A percentile compares a stretch with the other conserved stretches of the same genome.
Conservation (phyloP, 2,888 invertebrate species). For the Xanthia icteritia region DNA sequence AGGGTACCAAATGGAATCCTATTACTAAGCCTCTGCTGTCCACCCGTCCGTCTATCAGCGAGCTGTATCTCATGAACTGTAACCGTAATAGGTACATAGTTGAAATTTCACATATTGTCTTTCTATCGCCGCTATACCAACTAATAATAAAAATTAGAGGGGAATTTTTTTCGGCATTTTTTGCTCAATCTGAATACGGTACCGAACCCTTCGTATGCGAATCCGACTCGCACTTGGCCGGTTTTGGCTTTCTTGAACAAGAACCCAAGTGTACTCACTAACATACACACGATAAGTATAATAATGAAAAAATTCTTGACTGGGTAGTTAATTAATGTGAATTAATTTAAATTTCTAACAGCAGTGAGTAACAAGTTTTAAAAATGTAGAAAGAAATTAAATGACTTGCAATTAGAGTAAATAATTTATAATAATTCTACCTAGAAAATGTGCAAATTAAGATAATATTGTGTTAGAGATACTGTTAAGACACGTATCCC, state of each 20-base stretch:
- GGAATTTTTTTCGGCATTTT: no score
- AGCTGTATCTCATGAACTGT: no score
- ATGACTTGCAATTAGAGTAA: not conserved
- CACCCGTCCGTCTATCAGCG: no score
- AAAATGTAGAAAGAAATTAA: conserved; percentile 13
- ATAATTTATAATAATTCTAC: not conserved
- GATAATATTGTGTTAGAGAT: not conserved
- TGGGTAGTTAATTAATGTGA: conserved; percentile 25
- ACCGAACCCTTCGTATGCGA: no score
- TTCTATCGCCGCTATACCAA: no score
- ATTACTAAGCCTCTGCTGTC: no score
- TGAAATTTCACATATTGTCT: no score
- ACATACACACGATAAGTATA: not conserved
- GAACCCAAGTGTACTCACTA: conserved; percentile 18
- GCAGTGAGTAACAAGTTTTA: not conserved
- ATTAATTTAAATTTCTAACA: conserved; percentile 34
- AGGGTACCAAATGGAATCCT: no score
- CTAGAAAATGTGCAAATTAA: conserved; percentile 10
- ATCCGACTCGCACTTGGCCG: no score
- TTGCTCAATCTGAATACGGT: no score
- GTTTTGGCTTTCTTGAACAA: not conserved
- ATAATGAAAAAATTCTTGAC: conserved; percentile 24
- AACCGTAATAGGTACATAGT: no score
- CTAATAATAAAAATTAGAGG: no score
- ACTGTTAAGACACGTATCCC: not conserved